These are phyloP conservation scores for Fregata magnificens DNA, from an alignment of 2,113 vertebrate genomes.

Conservation along the genomic window DNA sequence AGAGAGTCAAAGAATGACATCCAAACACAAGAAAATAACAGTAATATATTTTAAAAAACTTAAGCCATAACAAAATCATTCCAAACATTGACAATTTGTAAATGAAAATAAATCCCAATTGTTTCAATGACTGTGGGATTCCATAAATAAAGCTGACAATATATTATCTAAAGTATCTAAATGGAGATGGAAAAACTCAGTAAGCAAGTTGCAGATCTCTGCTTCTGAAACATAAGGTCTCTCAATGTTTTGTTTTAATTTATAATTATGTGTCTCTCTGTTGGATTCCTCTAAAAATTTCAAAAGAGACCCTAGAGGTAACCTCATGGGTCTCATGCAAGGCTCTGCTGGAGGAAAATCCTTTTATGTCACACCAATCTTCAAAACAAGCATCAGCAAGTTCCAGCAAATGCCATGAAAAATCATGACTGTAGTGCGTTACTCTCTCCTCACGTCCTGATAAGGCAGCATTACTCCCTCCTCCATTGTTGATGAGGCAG, in stretches of 20 bases:
- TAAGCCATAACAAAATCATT: neutral
- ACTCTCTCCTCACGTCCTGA: neutral
- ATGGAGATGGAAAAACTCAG: neutral
- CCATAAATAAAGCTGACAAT: neutral
- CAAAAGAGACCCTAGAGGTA: neutral
- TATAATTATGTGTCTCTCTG: neutral
- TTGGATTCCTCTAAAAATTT: neutral
- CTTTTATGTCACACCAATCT: neutral
- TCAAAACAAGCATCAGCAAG: neutral
- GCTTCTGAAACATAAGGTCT: neutral
- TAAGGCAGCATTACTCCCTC: neutral
- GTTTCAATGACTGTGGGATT: neutral
- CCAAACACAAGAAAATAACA: neutral
- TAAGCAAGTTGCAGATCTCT: neutral
- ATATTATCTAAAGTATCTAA: neutral
- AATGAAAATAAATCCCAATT: neutral
- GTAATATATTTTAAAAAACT: neutral
- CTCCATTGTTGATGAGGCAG: neutral
- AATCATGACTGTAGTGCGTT: neutral
- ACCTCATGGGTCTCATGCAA: neutral
- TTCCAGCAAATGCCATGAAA: neutral
- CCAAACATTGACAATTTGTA: neutral
- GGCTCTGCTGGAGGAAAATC: neutral
- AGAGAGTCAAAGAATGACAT: neutral
- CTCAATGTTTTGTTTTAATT: neutral